Conservation (phyloP, 1,140 invertebrate species). For the Acromyrmex echinatior region DNA sequence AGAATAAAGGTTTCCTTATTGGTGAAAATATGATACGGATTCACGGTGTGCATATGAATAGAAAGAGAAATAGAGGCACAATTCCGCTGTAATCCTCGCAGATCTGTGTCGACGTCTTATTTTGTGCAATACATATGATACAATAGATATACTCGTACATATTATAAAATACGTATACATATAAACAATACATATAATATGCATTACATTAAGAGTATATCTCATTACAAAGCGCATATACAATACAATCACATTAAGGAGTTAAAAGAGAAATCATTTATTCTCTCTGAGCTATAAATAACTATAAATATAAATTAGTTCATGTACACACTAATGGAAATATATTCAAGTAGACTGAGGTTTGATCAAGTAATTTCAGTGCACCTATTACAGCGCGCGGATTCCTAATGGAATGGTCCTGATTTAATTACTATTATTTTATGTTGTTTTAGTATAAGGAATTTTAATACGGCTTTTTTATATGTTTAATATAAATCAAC, state of each 20-base stretch:
- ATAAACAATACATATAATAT: background rate
- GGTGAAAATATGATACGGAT: background rate
- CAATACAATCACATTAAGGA: no score
- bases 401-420: no score
- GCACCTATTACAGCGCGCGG: no score
- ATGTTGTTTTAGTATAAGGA: no score
- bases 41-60: background rate
- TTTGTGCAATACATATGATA: background rate
- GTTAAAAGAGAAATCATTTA: background rate
- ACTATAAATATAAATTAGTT: background rate
- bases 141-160: background rate
- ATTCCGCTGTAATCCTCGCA: background rate
- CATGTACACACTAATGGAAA: no score
- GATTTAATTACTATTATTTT: no score
- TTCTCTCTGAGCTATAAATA: background rate
- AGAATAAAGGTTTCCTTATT: slow-evolving; percentile 7
- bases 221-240: no score
- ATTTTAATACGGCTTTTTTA: no score
- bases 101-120: background rate
- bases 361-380: no score
- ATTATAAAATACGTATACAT: background rate
- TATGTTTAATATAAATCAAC: background rate
- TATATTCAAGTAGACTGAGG: no score
- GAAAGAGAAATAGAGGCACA: background rate
- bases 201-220: background rate